These are phyloP conservation scores for Dasypogon diadema DNA, from an alignment of 2,888 invertebrate genomes.

Conservation along the genomic window DNA sequence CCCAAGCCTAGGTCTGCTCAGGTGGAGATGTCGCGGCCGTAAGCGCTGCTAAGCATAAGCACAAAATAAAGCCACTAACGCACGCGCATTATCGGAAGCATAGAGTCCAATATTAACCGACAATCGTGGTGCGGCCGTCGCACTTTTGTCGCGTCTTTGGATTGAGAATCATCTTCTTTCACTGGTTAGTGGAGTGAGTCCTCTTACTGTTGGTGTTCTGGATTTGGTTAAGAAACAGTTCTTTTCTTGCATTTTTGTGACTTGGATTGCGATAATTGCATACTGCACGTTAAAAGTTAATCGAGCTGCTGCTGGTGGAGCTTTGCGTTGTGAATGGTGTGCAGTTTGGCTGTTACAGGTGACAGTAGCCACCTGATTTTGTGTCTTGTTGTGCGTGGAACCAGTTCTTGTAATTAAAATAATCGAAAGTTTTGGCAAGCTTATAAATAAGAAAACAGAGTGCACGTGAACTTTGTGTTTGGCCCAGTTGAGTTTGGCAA, in stretches of 20 bases:
- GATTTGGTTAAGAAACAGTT: too few relatives aligned
- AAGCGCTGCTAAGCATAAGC: neutral
- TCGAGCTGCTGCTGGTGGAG: neutral
- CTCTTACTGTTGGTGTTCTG: neutral
- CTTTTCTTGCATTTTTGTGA: neutral
- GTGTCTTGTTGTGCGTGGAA: neutral
- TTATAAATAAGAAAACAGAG: neutral
- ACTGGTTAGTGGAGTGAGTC: slow-evolving; percentile 12
- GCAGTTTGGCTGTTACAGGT: neutral
- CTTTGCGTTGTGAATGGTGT: neutral
- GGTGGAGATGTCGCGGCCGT: slow-evolving; percentile 21
- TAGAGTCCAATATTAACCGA: slow-evolving; percentile 24
- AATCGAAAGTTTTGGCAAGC: neutral
- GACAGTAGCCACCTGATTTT: neutral
- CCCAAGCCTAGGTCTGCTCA: neutral
- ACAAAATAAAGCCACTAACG: slow-evolving; percentile 27
- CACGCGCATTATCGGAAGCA: slow-evolving; percentile 28
- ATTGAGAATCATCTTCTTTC: neutral
- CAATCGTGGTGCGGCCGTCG: slow-evolving; percentile 10
- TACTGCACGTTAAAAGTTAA: neutral
- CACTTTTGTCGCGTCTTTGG: slow-evolving; percentile 31
- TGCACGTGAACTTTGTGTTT: neutral
- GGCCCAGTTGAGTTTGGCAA: neutral
- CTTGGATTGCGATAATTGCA: neutral
- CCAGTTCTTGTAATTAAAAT: neutral